These are phyloP conservation scores for Xylota sylvarum DNA, from an alignment of 2,888 invertebrate genomes.

Conservation along the genomic window DNA sequence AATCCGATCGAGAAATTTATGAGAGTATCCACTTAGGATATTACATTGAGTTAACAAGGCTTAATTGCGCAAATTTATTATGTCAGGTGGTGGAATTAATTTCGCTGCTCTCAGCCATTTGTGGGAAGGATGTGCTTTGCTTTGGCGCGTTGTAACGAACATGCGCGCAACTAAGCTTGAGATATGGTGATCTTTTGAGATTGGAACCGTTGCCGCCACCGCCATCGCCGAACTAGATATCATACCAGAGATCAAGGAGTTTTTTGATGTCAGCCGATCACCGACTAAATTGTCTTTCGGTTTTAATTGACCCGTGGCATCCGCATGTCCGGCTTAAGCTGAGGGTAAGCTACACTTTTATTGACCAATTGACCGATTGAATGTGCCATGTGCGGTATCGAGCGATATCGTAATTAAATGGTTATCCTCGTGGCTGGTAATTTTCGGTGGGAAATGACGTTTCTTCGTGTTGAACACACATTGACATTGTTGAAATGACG, in stretches of 20 bases:
- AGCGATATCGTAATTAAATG: slow-evolving; percentile 65
- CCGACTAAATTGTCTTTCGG: slow-evolving; percentile 13
- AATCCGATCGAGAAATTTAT: slow-evolving; percentile 76
- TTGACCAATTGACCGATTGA: slow-evolving; percentile 75
- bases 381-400: slow-evolving; percentile 65
- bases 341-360: slow-evolving; percentile 55
- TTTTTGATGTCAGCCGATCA: slow-evolving; percentile 19
- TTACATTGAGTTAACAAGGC: slow-evolving; percentile 78
- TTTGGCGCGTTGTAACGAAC: slow-evolving; percentile 39
- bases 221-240: slow-evolving; percentile 25
- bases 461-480: slow-evolving; percentile 68
- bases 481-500: slow-evolving; percentile 71
- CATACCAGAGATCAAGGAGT: slow-evolving; percentile 19
- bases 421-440: slow-evolving; percentile 66
- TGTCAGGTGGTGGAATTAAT: slow-evolving; percentile 78
- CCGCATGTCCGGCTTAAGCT: slow-evolving; percentile 28
- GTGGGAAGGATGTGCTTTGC: slow-evolving; percentile 54
- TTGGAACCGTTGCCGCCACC: slow-evolving; percentile 29
- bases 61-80: slow-evolving; percentile 79
- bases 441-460: slow-evolving; percentile 57
- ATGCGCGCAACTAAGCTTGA: slow-evolving; percentile 42
- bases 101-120: slow-evolving; percentile 58
- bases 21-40: slow-evolving; percentile 76
- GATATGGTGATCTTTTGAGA: slow-evolving; percentile 47
- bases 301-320: slow-evolving; percentile 66